These are phyloP conservation scores for Andrena trimmerana DNA, from an alignment of 2,888 invertebrate genomes.

Conservation along the genomic window DNA sequence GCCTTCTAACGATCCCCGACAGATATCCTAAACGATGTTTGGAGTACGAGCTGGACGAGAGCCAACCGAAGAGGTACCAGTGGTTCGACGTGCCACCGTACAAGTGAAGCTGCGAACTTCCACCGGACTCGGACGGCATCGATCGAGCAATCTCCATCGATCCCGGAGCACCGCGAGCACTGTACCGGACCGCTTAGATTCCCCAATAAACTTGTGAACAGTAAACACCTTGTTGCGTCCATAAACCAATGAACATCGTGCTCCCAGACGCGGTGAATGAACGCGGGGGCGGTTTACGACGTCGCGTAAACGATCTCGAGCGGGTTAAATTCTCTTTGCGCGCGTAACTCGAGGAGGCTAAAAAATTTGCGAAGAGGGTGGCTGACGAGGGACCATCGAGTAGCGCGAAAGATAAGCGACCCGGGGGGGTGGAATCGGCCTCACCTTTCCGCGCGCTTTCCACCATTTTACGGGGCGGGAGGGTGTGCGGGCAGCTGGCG, in stretches of 20 bases:
- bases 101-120: conserved; percentile 43
- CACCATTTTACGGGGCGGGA: conserved; percentile 57
- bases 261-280: background rate
- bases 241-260: background rate
- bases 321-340: conserved; percentile 10
- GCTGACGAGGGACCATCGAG: conserved; percentile 27
- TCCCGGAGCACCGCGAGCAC: background rate
- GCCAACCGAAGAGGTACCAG: conserved; percentile 78
- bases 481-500: conserved; percentile 71
- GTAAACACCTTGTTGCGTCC: conserved; percentile 8
- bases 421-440: conserved; percentile 55
- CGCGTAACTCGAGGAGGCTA: background rate
- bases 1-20: conserved; percentile 63
- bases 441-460: conserved; percentile 64
- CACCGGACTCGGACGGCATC: conserved; percentile 7
- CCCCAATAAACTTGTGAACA: conserved; percentile 27
- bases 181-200: conserved; percentile 1
- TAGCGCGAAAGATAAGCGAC: conserved; percentile 60
- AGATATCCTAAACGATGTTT: conserved; percentile 78
- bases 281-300: background rate
- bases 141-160: conserved; percentile 19
- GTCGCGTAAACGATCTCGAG: background rate
- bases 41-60: conserved; percentile 80
- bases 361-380: conserved; percentile 10
- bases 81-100: conserved; percentile 82